Evolutionary conservation across 2,888 invertebrate genomes (phyloP), one percentile per base, ranked within the genome.

Genomic region (Cepaea hortensis): DNA sequence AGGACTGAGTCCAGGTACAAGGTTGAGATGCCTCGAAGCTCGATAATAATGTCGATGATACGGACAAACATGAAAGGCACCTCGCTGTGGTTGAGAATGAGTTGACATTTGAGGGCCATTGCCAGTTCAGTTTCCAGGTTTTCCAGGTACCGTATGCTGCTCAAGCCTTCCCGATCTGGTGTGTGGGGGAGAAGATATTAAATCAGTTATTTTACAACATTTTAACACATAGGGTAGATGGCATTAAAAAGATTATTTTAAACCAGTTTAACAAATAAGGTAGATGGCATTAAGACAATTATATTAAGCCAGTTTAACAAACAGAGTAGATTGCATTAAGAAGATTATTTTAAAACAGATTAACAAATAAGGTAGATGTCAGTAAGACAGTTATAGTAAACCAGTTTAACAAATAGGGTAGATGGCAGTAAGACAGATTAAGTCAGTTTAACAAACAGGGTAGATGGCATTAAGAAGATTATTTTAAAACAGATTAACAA

Each of bases 31-130:
- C 89, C 90, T 50, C 92, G 86, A 18, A 92, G 89, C 73, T 91
- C 92, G 15, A 90, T 90, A 18, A 93, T 85, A 18, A 92, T 89
- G 84, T 91, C 91, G 11, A 93, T 89, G 18, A 90, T 88, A 85
- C 90, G 91, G 3, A 91, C 91, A 48, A 92, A 91, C 18, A 88
- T 76, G n/a, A 61, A 61, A 46, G 87, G 81, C 7, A 90, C 85
- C n/a, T 92, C 91, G 15, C 91, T 90, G 86, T 93, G 93, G 88
- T 91, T 93, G 7, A 93, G 88, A 48, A 93, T 89, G 55, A 93
- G 90, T 84, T 93, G 93, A 85, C 92, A 91, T 84, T 91, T 92
- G n/a, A 93, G 88, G 2, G 93, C 92, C 88, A 92, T 87, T 62
- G 91, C 91, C 23, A 93, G 88, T 75, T 93, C 93, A 0, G 90